Evolutionary conservation across 2,888 invertebrate species (phyloP).

Genomic region (Heliconius charithonia): DNA sequence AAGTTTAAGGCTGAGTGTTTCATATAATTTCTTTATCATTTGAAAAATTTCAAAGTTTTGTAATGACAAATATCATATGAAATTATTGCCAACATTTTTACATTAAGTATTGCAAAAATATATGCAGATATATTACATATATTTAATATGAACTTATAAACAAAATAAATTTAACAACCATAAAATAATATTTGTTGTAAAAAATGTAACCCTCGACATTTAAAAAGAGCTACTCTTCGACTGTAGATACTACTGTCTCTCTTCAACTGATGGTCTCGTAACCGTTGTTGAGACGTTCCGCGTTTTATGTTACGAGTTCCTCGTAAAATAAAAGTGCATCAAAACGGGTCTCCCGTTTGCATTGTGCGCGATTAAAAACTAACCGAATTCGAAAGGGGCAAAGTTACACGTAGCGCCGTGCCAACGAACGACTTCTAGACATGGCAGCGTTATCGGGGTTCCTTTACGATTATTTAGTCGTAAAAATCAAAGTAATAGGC

Average conservation of each 20-base stretch:
- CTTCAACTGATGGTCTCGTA: slow-evolving; percentile 64
- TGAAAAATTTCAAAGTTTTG: too few relatives aligned
- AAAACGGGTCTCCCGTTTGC: slow-evolving; percentile 78
- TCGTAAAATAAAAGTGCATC: slow-evolving; percentile 84
- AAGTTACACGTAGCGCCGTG: slow-evolving; percentile 45
- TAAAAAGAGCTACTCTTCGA: slow-evolving; percentile 53
- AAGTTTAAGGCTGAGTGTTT: neutral
- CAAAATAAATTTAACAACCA: neutral
- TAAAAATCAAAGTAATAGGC: slow-evolving; percentile 85
- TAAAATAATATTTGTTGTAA: neutral
- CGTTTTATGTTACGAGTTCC: slow-evolving; percentile 81
- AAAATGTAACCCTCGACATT: slow-evolving; percentile 37
- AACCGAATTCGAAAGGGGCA: slow-evolving; percentile 58
- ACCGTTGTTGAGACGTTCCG: slow-evolving; percentile 80
- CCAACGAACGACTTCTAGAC: slow-evolving; percentile 56
- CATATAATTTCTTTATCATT: too few relatives aligned
- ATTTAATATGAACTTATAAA: neutral
- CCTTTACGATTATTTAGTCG: slow-evolving; percentile 85
- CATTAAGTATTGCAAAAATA: neutral
- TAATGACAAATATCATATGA: neutral
- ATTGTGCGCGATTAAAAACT: slow-evolving; percentile 77
- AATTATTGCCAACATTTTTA: neutral
- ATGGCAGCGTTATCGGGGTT: slow-evolving; percentile 71
- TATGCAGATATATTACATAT: neutral
- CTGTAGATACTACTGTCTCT: slow-evolving; percentile 51